Conservation (phyloP, 2,888 invertebrate genomes). For the Cephus spinipes region DNA sequence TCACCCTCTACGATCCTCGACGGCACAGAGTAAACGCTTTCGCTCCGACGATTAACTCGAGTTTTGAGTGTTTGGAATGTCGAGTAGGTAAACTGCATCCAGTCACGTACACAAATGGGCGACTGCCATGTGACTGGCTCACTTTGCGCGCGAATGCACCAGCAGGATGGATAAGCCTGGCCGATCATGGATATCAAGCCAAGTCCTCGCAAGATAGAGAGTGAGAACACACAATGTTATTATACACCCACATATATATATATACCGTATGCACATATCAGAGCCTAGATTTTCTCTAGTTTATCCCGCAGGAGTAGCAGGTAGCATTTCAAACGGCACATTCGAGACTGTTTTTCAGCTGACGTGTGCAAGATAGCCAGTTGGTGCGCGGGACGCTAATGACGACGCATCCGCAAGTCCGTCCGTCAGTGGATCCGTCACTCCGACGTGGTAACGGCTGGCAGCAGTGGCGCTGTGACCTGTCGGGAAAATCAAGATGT, state of each 20-base stretch:
- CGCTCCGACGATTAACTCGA: slow-evolving; percentile 56
- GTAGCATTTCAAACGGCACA: not conserved
- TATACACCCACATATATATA: not conserved
- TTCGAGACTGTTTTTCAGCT: not conserved
- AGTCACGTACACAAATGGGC: slow-evolving; percentile 48
- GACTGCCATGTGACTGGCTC: slow-evolving; percentile 21
- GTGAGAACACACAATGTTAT: not conserved
- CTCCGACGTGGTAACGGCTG: slow-evolving; percentile 3
- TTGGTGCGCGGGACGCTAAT: slow-evolving; percentile 18
- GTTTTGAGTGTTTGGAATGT: slow-evolving; percentile 57
- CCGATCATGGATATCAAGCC: not conserved
- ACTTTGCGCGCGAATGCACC: not conserved
- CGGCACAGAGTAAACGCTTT: slow-evolving; percentile 45
- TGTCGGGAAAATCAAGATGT: slow-evolving; percentile 22
- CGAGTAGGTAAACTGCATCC: slow-evolving; percentile 51
- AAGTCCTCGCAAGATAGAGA: not conserved
- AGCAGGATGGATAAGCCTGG: not conserved
- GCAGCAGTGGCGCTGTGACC: slow-evolving; percentile 12
- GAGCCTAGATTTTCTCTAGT: not conserved
- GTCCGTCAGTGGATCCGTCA: slow-evolving; percentile 4
- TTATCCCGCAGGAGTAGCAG: not conserved
- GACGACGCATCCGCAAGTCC: slow-evolving; percentile 16
- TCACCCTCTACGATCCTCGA: slow-evolving; percentile 21
- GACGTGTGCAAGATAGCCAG: not conserved
- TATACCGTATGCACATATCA: not conserved